These are phyloP conservation scores for Leptestheria dahalacensis DNA, from an alignment of 1,140 invertebrate genomes.

Conservation along the genomic window DNA sequence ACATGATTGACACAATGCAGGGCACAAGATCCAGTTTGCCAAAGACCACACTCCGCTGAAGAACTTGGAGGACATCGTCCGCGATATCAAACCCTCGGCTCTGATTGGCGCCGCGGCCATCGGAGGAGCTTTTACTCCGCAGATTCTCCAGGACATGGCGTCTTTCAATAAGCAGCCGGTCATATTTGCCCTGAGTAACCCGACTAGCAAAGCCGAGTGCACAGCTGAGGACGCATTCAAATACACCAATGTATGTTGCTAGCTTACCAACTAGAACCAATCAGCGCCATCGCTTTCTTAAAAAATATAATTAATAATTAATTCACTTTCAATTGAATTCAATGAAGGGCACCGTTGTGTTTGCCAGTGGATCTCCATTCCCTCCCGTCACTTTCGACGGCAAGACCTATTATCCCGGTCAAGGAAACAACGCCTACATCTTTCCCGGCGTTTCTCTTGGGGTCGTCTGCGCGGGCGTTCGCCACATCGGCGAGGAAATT, in stretches of 20 bases:
- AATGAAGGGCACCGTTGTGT: constrained; percentile 63
- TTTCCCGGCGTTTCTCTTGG: constrained; percentile 87
- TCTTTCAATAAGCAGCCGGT: constrained; percentile 71
- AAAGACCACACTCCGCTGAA: constrained; percentile 64
- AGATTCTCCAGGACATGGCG: constrained; percentile 72
- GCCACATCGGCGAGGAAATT: constrained; percentile 76
- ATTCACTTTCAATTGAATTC: neutral
- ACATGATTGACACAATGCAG: too few relatives aligned
- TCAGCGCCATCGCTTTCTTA: too few relatives aligned
- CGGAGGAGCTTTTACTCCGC: constrained; percentile 70
- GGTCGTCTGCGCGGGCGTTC: constrained; percentile 67
- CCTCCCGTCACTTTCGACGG: constrained; percentile 57
- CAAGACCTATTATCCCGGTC: constrained; percentile 70
- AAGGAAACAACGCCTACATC: constrained; percentile 94
- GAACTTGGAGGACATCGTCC: constrained; percentile 58
- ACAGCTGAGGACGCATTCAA: constrained; percentile 83
- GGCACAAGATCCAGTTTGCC: constrained; percentile 61
- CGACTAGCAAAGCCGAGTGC: constrained; percentile 89
- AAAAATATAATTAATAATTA: too few relatives aligned
- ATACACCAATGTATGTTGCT: constrained; percentile 67
- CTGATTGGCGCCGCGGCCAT: constrained; percentile 78
- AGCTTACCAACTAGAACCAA: too few relatives aligned
- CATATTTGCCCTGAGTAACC: constrained; percentile 94
- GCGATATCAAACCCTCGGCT: constrained; percentile 64
- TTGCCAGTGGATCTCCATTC: constrained; percentile 86